Base-by-base conservation (phyloP, 2,888 invertebrate genomes). In the Pandemis corylana region DNA sequence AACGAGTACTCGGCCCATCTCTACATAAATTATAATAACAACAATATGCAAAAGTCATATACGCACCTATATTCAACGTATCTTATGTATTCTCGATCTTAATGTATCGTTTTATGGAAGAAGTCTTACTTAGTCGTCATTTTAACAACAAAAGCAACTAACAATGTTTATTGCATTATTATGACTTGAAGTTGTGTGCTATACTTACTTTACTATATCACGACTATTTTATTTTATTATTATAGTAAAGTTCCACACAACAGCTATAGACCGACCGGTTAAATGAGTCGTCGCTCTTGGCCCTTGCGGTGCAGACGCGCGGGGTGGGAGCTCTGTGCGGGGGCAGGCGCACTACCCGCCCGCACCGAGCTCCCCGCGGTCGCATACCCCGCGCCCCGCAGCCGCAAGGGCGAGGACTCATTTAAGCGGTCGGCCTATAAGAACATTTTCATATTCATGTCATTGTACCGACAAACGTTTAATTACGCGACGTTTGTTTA, bases 61-160 rank as follows among this genome's bases (percentile, higher is more conserved):
- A 56, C 15, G 53, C 20, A 56, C 53, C 15, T 20, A 56, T 15
- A 56, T 56, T 15, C 15, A 7, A 56, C 15, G 13, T 56, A 56
- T 56, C 20, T 15, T 20, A 20, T 15, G 15, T 56, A 56, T 5
- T 15, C n/a, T 51, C n/a, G 6, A 15, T 15, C 15, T 51, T 51
- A 51, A 44, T 44, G 2, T 51, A 51, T n/a, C 5, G 5, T 9
- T 56, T n/a, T 56, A 15, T 15, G 3, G 15, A 53, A 53, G 10
- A 5, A 59, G 5, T n/a, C n/a, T 9, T 15, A 20, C 20, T 53
- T 53, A 59, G 59, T 59, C 6, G 4, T 28, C 5, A 61, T n/a
- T 15, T 68, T 28, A 42, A 56, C 56, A 59, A 42, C 41, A 59
- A 42, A 56, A 68, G 68, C 42, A 44, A 68, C n/a, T 46, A 59